phyloP scores from a whole-genome alignment of 2,113 vertebrate genomes.

The Todiramphus chloris region DNA sequence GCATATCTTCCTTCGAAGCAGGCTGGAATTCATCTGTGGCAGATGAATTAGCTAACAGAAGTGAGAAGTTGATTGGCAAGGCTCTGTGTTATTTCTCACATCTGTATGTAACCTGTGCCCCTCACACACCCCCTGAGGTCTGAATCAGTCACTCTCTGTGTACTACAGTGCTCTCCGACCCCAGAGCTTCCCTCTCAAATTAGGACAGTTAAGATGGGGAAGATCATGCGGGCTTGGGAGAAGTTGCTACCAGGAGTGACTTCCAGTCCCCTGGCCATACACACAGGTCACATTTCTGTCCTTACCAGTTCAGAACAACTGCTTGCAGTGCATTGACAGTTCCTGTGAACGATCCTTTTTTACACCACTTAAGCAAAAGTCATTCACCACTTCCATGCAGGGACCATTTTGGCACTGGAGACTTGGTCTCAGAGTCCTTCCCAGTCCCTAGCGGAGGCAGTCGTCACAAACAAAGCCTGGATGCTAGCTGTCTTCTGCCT shows the following conservation, averaged over 20 bases:
- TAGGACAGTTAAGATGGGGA: neutral
- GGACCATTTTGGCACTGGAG: neutral
- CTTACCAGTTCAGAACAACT: neutral
- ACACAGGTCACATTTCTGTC: neutral
- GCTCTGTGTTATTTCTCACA: neutral
- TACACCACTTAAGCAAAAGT: rapidly evolving
- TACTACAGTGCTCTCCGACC: rapidly evolving
- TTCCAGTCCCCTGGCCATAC: neutral
- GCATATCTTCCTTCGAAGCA: neutral
- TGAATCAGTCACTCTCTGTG: neutral
- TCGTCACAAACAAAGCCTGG: neutral
- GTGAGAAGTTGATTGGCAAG: neutral
- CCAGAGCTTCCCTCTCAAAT: neutral
- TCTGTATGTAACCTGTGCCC: neutral
- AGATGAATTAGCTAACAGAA: neutral
- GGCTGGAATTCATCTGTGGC: neutral
- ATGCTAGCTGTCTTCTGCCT: neutral
- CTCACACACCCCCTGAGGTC: rapidly evolving
- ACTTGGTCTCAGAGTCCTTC: neutral
- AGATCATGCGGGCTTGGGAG: neutral
- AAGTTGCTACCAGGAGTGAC: neutral
- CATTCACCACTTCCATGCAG: neutral
- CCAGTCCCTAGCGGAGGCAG: neutral
- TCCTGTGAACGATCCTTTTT: neutral
- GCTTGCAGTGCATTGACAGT: neutral